Percentiles rank a stretch among this genome's conserved stretches.
phyloP scores from a whole-genome alignment of 2,888 invertebrate genomes.

The Ophion ellenae region DNA sequence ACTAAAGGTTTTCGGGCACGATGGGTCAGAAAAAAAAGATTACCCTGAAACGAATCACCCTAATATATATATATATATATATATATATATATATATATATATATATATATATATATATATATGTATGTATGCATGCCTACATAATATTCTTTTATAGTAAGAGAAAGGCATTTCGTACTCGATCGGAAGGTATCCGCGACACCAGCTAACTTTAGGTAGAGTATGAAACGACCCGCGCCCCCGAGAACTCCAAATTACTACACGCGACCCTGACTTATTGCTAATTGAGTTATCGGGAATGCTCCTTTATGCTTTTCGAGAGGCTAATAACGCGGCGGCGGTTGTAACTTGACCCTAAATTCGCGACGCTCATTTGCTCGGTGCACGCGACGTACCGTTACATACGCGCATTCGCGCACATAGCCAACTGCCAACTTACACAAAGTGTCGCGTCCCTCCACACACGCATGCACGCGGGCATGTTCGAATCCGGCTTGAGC shows the following conservation, averaged over 20 bases:
- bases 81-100: no score
- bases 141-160: not conserved
- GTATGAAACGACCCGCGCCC: conserved; percentile 3
- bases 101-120: no score
- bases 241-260: not conserved
- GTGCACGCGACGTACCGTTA: conserved; percentile 65
- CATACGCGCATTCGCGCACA: not conserved
- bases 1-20: no score
- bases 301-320: conserved; percentile 52
- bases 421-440: not conserved
- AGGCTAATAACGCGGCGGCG: conserved; percentile 52
- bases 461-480: not conserved
- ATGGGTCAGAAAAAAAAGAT: no score
- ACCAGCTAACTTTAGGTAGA: not conserved
- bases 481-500: conserved; percentile 16
- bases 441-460: conserved; percentile 6
- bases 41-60: no score
- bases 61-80: no score
- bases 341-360: conserved; percentile 61
- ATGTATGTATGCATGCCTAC: no score
- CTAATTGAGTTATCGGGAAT: conserved; percentile 67
- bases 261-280: conserved; percentile 57
- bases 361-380: conserved; percentile 63
- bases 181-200: not conserved
- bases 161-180: not conserved